Conservation (phyloP, 2,888 invertebrate genomes). For the Gibbula magus region DNA sequence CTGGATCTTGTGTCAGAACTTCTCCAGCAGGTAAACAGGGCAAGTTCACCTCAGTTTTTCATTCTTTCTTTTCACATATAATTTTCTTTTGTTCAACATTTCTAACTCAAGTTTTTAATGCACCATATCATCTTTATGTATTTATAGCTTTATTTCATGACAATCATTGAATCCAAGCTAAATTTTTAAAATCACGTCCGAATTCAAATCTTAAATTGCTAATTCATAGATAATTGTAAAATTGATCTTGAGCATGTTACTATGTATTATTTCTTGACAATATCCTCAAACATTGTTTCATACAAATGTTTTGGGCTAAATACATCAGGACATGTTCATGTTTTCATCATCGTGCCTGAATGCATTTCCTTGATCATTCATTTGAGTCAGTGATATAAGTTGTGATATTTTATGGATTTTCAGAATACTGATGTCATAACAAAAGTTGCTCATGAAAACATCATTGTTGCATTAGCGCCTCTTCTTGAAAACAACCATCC, state of each 20-base stretch:
- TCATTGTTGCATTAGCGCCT: conserved; percentile 79
- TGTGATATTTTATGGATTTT: conserved; percentile 32
- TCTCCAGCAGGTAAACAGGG: conserved; percentile 77
- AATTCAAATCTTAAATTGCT: too few species aligned
- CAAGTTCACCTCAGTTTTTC: not conserved
- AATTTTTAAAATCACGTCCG: too few species aligned
- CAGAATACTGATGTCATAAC: conserved; percentile 73
- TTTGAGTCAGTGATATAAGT: not conserved
- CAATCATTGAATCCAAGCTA: not conserved
- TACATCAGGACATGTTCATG: too few species aligned
- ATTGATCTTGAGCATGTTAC: too few species aligned
- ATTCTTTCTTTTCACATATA: not conserved
- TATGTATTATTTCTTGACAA: too few species aligned
- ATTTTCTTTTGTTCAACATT: not conserved
- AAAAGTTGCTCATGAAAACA: conserved; percentile 75
- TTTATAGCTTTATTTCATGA: not conserved
- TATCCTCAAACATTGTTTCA: too few species aligned
- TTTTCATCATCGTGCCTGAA: too few species aligned
- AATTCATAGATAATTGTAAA: too few species aligned
- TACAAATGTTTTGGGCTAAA: too few species aligned
- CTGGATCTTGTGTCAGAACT: conserved; percentile 84
- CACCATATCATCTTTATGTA: not conserved
- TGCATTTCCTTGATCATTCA: too few species aligned
- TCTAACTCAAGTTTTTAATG: not conserved
- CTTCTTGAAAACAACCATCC: conserved; percentile 82